Conservation (phyloP, 23 tunicate genomes). For the Botrylloides violaceus region DNA sequence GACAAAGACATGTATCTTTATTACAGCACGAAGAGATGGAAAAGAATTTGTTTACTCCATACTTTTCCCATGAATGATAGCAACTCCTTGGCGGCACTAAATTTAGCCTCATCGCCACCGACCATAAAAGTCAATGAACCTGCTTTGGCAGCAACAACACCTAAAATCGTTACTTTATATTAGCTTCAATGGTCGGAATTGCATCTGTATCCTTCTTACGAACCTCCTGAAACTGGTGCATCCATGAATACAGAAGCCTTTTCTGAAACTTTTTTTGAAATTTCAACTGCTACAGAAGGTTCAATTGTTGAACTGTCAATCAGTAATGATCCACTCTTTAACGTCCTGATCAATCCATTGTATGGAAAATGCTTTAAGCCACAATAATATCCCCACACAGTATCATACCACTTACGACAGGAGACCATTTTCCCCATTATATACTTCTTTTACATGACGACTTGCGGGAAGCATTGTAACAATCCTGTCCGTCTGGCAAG, state of each 20-base stretch:
- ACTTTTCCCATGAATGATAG: slow-evolving; percentile 65
- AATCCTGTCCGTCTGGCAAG: slow-evolving; percentile 39
- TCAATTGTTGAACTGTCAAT: slow-evolving; percentile 98
- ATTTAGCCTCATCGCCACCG: slow-evolving; percentile 74
- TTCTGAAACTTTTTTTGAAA: slow-evolving; percentile 36
- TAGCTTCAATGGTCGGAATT: not conserved
- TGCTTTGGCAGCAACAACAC: slow-evolving; percentile 91
- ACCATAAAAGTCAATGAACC: slow-evolving; percentile 97
- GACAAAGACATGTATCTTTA: not conserved
- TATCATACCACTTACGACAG: slow-evolving; percentile 21
- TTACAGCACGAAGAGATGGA: not conserved
- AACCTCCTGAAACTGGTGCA: slow-evolving; percentile 94
- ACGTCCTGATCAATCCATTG: slow-evolving; percentile 17
- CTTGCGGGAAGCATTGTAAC: slow-evolving; percentile 92
- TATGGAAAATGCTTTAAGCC: too few relatives aligned
- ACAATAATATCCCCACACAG: too few relatives aligned
- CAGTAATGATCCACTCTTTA: slow-evolving; percentile 36
- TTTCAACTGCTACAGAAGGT: slow-evolving; percentile 71
- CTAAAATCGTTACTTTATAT: slow-evolving; percentile 18
- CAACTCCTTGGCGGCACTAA: slow-evolving; percentile 39
- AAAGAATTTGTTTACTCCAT: not conserved
- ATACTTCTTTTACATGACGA: slow-evolving; percentile 86
- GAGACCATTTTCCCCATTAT: slow-evolving; percentile 62
- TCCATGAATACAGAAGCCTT: slow-evolving; percentile 72
- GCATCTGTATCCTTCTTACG: not conserved